Conservation (phyloP, 2,113 vertebrate genomes). For the Capreolus pygargus region DNA sequence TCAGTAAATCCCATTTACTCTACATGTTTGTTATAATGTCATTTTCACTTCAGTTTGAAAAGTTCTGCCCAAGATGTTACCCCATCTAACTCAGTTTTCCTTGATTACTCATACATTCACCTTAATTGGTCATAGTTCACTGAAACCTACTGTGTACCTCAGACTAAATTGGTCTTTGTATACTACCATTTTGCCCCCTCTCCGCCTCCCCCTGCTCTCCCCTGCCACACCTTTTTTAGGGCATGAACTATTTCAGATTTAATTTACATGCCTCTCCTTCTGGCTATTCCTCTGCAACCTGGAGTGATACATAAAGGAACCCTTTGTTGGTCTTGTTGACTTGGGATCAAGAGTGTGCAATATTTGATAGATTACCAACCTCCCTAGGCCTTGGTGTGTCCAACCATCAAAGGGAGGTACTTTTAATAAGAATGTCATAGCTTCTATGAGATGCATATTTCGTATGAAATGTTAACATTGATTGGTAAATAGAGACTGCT, state of each 20-base stretch:
- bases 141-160: not conserved
- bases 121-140: not conserved
- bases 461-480: not conserved
- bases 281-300: not conserved
- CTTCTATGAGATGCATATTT: not conserved
- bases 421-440: not conserved
- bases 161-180: not conserved
- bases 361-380: not conserved
- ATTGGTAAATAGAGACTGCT: not conserved
- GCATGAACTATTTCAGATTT: not conserved
- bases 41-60: not conserved
- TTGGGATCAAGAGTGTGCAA: not conserved
- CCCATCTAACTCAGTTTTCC: not conserved
- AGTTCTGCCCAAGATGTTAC: not conserved
- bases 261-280: not conserved
- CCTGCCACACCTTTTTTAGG: not conserved
- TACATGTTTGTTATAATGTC: not conserved
- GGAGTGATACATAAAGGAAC: not conserved
- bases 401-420: not conserved
- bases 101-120: not conserved
- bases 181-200: not conserved
- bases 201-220: fast-evolving
- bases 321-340: not conserved
- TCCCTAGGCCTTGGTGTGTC: not conserved
- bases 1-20: not conserved